Base-by-base conservation (phyloP, 1,140 invertebrate genomes). In the Periplaneta americana region DNA sequence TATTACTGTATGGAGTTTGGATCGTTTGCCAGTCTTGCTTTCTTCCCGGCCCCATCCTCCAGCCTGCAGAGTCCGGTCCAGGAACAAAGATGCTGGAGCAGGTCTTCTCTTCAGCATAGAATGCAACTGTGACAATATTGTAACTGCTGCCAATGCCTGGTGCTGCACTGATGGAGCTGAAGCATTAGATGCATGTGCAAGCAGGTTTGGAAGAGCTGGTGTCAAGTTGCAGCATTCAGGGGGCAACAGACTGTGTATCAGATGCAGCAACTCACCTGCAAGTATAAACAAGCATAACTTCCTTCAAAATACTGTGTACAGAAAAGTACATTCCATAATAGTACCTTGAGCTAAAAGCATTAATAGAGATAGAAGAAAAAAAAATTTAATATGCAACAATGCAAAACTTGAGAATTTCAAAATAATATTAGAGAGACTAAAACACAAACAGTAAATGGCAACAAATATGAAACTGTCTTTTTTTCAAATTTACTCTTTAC, bases 241-340 rank as follows among this genome's bases (percentile, higher is more conserved):
- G 36, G 97, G 97, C 83, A 98, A 88, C 57, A 96, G 91, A 28
- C 92, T 91, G 86, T 97, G 95, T 84, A 96, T 93, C 84, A 98
- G 90, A 88, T 98, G 95, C 80, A 98, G 87, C 37, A 98, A 89
- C 88, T 97, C 95, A 66, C 94, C 92, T 90, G 78, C 39, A 85
- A 35, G 5, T 35, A 76, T 17, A 75, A 75, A 33, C 34, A 33
- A 35, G 8, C 17, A 78, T 1, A 5, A 18, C n/a, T n/a, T n/a
- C n/a, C n/a, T n/a, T n/a, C n/a, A n/a, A n/a, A n/a, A n/a, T n/a
- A n/a, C n/a, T n/a, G n/a, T n/a, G n/a, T n/a, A n/a, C n/a, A n/a
- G n/a, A n/a, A n/a, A n/a, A n/a, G n/a, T n/a, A n/a, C n/a, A n/a
- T n/a, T n/a, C n/a, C n/a, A n/a, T n/a, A n/a, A n/a, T n/a, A n/a